These are phyloP conservation scores for Zaprionus kolodkinae DNA, from an alignment of 1,140 invertebrate species.

Conservation along the genomic window DNA sequence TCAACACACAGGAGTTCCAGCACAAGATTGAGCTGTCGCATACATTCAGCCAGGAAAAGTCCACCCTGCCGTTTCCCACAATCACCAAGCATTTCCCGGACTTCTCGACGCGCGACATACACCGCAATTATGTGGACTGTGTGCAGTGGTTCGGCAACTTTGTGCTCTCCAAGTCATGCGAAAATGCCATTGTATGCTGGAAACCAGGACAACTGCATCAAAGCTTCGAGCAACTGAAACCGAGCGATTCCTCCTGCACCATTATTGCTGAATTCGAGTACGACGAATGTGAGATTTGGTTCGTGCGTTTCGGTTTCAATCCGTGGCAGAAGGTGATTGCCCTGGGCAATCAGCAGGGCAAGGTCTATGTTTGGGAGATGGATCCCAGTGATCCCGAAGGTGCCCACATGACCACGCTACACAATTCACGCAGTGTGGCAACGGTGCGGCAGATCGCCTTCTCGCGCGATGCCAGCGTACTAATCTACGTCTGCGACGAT, in stretches of 20 bases:
- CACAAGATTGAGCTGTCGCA: slow-evolving; percentile 95
- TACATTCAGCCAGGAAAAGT: slow-evolving; percentile 90
- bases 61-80: slow-evolving; percentile 93
- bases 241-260: slow-evolving; percentile 77
- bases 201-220: slow-evolving; percentile 79
- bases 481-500: slow-evolving; percentile 91
- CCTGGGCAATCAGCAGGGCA: slow-evolving; percentile 95
- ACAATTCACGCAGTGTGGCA: slow-evolving; percentile 93
- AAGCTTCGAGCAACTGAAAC: slow-evolving; percentile 65
- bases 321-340: slow-evolving; percentile 94
- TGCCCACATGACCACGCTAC: slow-evolving; percentile 90
- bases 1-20: slow-evolving; percentile 93
- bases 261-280: slow-evolving; percentile 95
- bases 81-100: slow-evolving; percentile 97
- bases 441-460: slow-evolving; percentile 96
- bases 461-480: slow-evolving; percentile 92
- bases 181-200: slow-evolving; percentile 92
- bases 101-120: slow-evolving; percentile 98
- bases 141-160: slow-evolving; percentile 98
- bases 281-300: slow-evolving; percentile 99
- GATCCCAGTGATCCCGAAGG: slow-evolving; percentile 92
- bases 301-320: slow-evolving; percentile 97
- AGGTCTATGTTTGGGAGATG: slow-evolving; percentile 97
- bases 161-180: slow-evolving; percentile 98
- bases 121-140: slow-evolving; percentile 99